These are phyloP conservation scores for Parnassius apollo DNA, from an alignment of 2,888 invertebrate genomes.

Conservation along the genomic window DNA sequence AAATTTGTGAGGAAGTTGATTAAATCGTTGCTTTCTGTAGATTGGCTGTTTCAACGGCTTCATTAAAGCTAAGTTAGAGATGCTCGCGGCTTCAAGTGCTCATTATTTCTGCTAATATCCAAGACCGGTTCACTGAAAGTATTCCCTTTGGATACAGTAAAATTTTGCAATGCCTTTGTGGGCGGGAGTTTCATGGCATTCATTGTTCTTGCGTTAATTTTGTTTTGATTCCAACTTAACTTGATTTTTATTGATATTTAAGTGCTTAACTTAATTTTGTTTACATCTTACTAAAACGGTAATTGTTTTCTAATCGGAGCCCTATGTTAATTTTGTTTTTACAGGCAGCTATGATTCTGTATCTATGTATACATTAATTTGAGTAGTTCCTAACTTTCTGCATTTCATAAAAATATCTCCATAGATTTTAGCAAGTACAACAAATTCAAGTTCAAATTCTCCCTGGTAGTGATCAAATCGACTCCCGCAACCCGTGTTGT, in stretches of 20 bases:
- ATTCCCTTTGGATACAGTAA: conserved; percentile 12
- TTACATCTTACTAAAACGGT: conserved; percentile 2
- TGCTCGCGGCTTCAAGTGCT: conserved; percentile 42
- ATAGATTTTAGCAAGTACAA: conserved; percentile 4
- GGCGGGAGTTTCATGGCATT: background rate
- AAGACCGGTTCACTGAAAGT: conserved; percentile 13
- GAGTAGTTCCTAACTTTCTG: too few relatives aligned
- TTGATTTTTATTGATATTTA: conserved; percentile 14
- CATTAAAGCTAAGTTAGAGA: conserved; percentile 52
- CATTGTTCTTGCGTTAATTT: conserved; percentile 16
- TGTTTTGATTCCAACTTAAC: conserved; percentile 4
- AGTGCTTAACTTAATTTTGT: conserved; percentile 13
- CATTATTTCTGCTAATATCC: conserved; percentile 44
- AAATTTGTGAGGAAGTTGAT: conserved; percentile 39
- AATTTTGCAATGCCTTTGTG: conserved; percentile 5
- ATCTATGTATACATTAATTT: too few relatives aligned
- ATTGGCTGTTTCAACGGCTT: conserved; percentile 52
- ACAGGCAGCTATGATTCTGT: background rate
- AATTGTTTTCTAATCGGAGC: conserved; percentile 6
- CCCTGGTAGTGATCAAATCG: conserved; percentile 16
- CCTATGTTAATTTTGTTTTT: background rate
- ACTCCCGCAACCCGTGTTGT: conserved; percentile 18
- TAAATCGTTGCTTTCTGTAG: conserved; percentile 41
- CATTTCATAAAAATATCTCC: too few relatives aligned
- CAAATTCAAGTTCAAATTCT: conserved; percentile 9